Evolutionary conservation across 1,140 invertebrate species (phyloP).

Genomic region (Aphaenogaster rudis): DNA sequence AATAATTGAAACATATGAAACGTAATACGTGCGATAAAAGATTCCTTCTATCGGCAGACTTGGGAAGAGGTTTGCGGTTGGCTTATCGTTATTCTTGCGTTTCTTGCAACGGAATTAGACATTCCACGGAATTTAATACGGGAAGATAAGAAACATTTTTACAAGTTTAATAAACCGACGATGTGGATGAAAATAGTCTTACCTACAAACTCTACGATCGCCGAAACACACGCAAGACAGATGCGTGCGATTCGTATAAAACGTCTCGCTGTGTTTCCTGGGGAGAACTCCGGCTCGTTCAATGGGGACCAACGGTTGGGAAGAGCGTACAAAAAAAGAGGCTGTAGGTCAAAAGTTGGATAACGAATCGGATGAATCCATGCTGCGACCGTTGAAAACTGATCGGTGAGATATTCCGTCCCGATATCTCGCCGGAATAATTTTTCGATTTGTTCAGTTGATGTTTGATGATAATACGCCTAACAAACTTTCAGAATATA

Average conservation of each 20-base stretch:
- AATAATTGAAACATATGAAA: not conserved
- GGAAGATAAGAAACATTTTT: not conserved
- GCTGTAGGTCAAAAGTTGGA: conserved; percentile 60
- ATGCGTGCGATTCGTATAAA: conserved; percentile 52
- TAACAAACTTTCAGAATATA: not conserved
- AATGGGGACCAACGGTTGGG: not conserved
- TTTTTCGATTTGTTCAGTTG: not conserved
- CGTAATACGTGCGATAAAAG: conserved; percentile 7
- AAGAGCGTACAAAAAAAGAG: conserved; percentile 37
- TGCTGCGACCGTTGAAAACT: conserved; percentile 36
- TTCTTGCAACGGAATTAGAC: not conserved
- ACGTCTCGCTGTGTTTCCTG: conserved; percentile 26
- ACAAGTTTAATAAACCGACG: not conserved
- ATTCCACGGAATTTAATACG: not conserved
- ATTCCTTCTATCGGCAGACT: conserved; percentile 32
- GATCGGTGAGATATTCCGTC: not conserved
- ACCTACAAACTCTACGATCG: not conserved
- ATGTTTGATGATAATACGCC: not conserved
- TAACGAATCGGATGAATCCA: conserved; percentile 63
- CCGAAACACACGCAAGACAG: conserved; percentile 60
- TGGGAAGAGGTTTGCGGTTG: conserved; percentile 25
- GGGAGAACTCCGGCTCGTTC: conserved; percentile 8
- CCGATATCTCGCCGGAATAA: not conserved
- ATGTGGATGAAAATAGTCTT: not conserved
- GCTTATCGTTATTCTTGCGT: conserved; percentile 1